A percentile compares a stretch with the other conserved stretches of the same genome.
phyloP scores from a whole-genome alignment of 2,113 vertebrate genomes.

The Phocoena phocoena region DNA sequence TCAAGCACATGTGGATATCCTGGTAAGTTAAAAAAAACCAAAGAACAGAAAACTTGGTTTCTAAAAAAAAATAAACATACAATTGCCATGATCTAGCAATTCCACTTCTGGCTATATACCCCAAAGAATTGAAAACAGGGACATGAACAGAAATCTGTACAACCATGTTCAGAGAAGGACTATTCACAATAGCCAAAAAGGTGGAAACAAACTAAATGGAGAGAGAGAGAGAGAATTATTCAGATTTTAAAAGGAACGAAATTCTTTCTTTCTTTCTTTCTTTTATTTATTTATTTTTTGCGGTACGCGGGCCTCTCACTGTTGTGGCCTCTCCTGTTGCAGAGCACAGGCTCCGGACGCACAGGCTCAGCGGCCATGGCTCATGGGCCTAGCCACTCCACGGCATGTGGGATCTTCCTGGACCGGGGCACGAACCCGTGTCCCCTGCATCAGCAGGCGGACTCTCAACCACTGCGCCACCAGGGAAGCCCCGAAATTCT shows the following conservation, averaged over 20 bases:
- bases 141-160: not conserved
- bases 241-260: not conserved
- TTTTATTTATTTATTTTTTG: too few species aligned
- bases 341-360: too few species aligned
- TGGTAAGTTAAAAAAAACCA: not conserved
- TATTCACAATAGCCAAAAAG: not conserved
- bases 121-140: not conserved
- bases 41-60: not conserved
- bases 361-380: too few species aligned
- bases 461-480: too few species aligned
- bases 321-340: too few species aligned
- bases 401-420: too few species aligned
- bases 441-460: too few species aligned
- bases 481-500: not conserved
- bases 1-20: not conserved
- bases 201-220: not conserved
- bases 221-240: not conserved
- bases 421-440: too few species aligned
- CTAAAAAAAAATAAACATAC: not conserved
- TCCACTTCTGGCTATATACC: not conserved
- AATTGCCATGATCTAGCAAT: not conserved
- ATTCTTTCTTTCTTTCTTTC: too few species aligned
- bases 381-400: too few species aligned
- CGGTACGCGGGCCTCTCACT: too few species aligned
- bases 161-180: not conserved